Evolutionary conservation across 1,140 invertebrate species (phyloP).

Genomic region (Anoplophora glabripennis): DNA sequence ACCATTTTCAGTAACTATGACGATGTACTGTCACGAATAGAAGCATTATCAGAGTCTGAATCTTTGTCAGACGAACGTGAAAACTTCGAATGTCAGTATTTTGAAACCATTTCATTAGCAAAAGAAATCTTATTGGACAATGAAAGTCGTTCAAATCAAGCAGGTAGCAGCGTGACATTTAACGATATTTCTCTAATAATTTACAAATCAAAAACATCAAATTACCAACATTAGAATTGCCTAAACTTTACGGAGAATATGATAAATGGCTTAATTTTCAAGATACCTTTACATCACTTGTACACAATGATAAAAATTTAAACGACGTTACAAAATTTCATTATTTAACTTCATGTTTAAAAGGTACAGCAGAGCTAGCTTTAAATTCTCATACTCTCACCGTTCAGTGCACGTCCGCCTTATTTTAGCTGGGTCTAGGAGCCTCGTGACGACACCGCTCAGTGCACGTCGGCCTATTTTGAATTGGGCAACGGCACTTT

Average conservation of each 20-base stretch:
- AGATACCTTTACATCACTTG: slow-evolving; percentile 8
- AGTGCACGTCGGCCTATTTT: too few relatives aligned
- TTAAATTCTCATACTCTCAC: too few relatives aligned
- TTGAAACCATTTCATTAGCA: neutral
- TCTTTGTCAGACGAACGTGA: neutral
- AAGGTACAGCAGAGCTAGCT: slow-evolving; percentile 1
- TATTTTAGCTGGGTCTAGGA: too few relatives aligned
- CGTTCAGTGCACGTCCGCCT: too few relatives aligned
- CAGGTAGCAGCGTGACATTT: neutral
- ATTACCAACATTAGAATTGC: slow-evolving; percentile 12
- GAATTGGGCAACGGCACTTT: too few relatives aligned
- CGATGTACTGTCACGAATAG: neutral
- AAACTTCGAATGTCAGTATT: neutral
- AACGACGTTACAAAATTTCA: slow-evolving; percentile 11
- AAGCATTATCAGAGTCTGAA: neutral
- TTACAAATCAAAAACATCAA: neutral
- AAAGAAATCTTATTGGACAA: neutral
- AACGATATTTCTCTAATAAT: neutral
- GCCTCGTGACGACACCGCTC: too few relatives aligned
- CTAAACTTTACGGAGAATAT: slow-evolving; percentile 16
- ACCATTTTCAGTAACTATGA: neutral
- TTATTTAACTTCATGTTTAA: slow-evolving; percentile 4
- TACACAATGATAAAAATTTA: neutral
- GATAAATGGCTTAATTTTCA: slow-evolving; percentile 12
- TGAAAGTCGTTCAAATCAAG: neutral